Percentiles rank a stretch among this genome's conserved stretches.
Evolutionary conservation across 2,797 vertebrate species (phyloP).

Genomic region (Artibeus lituratus): DNA sequence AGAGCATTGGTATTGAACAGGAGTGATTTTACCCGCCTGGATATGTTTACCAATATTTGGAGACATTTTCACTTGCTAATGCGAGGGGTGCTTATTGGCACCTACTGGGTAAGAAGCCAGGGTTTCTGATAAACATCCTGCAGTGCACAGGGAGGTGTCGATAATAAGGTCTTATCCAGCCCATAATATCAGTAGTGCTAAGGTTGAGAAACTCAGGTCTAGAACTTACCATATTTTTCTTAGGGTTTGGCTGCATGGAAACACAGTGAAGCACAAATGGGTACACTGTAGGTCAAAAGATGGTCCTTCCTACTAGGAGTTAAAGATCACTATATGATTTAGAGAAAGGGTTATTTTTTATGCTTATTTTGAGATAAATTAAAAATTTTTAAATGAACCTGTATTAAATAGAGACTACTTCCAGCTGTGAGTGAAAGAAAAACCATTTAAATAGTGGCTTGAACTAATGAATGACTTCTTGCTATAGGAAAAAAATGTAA

Average conservation of each 20-base stretch:
- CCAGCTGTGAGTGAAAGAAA: constrained; percentile 17
- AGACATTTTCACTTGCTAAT: neutral
- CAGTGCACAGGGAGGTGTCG: neutral
- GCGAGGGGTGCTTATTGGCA: neutral
- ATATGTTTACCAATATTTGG: neutral
- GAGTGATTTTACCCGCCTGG: neutral
- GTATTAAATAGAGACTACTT: neutral
- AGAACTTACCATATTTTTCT: neutral
- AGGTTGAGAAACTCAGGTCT: neutral
- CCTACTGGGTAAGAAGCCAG: neutral
- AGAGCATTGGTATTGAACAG: neutral
- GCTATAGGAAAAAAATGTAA: neutral
- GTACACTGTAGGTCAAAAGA: neutral
- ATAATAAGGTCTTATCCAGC: neutral
- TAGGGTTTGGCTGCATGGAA: neutral
- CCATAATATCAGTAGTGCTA: neutral
- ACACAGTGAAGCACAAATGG: neutral
- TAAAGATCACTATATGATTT: neutral
- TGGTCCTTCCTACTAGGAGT: neutral
- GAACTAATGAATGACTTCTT: constrained; percentile 22
- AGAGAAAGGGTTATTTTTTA: neutral
- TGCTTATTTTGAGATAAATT: neutral
- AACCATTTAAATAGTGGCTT: constrained; percentile 12
- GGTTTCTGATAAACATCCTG: neutral
- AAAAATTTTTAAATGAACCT: constrained; percentile 13